Conservation (phyloP, 2,113 vertebrate species). For the Coptodon rendalli region DNA sequence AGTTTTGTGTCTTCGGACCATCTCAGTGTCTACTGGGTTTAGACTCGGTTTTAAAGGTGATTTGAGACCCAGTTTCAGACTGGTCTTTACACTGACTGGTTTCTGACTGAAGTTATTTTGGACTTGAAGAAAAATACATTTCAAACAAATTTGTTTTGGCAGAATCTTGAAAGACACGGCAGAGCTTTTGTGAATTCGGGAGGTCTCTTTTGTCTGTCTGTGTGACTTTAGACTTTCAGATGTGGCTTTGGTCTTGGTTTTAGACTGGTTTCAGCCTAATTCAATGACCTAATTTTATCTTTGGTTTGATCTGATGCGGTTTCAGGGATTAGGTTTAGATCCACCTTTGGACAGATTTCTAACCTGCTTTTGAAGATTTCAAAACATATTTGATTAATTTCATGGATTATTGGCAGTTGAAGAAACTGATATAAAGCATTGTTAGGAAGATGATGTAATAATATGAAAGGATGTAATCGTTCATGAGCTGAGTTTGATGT, state of each 20-base stretch:
- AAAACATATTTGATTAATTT: not conserved
- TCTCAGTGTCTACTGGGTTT: not conserved
- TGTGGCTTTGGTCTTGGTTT: not conserved
- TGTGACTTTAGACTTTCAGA: not conserved
- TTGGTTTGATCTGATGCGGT: not conserved
- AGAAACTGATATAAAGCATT: not conserved
- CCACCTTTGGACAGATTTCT: not conserved
- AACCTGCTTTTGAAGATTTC: not conserved
- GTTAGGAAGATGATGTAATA: rapidly evolving
- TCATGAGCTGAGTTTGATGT: not conserved
- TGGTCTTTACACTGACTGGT: not conserved
- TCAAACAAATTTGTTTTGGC: not conserved
- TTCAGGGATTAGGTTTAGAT: not conserved
- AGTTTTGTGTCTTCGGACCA: not conserved
- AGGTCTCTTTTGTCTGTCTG: rapidly evolving
- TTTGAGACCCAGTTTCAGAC: not conserved
- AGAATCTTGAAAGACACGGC: rapidly evolving
- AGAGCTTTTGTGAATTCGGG: not conserved
- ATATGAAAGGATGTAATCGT: not conserved
- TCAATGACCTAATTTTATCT: not conserved
- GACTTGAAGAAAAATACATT: not conserved
- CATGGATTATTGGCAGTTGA: not conserved
- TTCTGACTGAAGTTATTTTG: not conserved
- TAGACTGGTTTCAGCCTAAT: not conserved
- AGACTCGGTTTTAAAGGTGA: not conserved